These are phyloP conservation scores for Thelaira solivaga DNA, from an alignment of 2,888 invertebrate genomes.

Conservation along the genomic window DNA sequence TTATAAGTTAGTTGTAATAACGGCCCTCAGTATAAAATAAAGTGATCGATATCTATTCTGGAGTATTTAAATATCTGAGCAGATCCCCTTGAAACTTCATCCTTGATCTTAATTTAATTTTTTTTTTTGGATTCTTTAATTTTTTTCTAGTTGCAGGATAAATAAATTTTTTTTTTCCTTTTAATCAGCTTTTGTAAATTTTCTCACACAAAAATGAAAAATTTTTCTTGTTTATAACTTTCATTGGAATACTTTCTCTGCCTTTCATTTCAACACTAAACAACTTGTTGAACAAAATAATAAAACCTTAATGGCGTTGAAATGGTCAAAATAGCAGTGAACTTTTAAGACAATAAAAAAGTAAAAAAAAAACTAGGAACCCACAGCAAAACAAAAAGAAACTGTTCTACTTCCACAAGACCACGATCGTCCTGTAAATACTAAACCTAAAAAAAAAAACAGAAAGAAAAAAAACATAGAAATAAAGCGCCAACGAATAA, in stretches of 20 bases:
- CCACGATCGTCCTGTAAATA: slow-evolving; percentile 34
- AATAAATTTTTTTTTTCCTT: too few species aligned
- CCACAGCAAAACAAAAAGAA: not conserved
- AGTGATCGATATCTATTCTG: too few species aligned
- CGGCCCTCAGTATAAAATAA: too few species aligned
- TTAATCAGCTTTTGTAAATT: too few species aligned
- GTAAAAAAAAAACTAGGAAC: not conserved
- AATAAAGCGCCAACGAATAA: slow-evolving; percentile 6
- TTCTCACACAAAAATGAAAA: too few species aligned
- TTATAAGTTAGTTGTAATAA: too few species aligned
- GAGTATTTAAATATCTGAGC: too few species aligned
- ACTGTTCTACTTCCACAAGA: slow-evolving; percentile 47
- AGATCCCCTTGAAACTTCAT: too few species aligned
- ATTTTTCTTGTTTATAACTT: not conserved
- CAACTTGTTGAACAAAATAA: slow-evolving; percentile 49
- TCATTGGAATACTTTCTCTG: slow-evolving; percentile 26
- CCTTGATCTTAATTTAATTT: too few species aligned
- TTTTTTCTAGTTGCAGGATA: too few species aligned
- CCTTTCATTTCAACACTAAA: not conserved
- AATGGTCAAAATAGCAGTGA: slow-evolving; percentile 55
- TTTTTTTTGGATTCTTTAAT: too few species aligned
- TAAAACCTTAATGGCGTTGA: slow-evolving; percentile 53
- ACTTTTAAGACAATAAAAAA: slow-evolving; percentile 23
- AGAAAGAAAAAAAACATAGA: not conserved
- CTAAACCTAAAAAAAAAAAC: not conserved